Base-by-base conservation (phyloP, 2,888 invertebrate genomes). In the Mesorhabditis sp. region DNA sequence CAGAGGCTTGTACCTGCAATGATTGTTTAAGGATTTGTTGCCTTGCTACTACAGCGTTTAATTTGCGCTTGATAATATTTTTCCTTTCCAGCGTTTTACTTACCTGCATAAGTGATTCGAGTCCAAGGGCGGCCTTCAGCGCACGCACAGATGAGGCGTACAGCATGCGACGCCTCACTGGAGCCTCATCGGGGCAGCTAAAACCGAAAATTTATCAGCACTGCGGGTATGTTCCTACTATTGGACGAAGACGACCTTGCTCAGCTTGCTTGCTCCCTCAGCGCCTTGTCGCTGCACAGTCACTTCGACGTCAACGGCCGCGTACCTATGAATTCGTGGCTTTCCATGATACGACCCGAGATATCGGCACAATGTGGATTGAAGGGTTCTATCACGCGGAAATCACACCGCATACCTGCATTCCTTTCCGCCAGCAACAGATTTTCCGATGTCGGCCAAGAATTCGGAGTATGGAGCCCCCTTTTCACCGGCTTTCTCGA, bases 91-190 rank as follows among this genome's bases (percentile, higher is more conserved):
- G 10, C 61, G 28, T 42, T 62, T 62, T 62, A 6, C 76, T 70
- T 6, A 83, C 82, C 71, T 85, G 85, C 81, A 86, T 82, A 68
- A 85, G 80, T 28, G 83, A 83, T 71, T 85, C 84, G 70, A 85
- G 75, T 15, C 86, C 86, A 63, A 85, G 80, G 3, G 84, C 80
- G 5, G 84, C 83, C 75, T 85, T 85, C 62, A 85, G 79, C 43
- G 85, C 85, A 62, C 85, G 80, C 58, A 85, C 85, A 58, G 86
- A 86, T 4, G 83, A 84, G 44, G 85, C 85, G 82, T 85, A 85
- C 68, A 85, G 79, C 85, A 85, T 85, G 65, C 85, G 84, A 66
- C 83, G 74, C 62, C 86, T 82, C 15, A 85, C 86, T 43, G 85
- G 85, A 15, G 85, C 85, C 43, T 84, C 83, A 74, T 85, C 85